phyloP scores from a whole-genome alignment of 1,140 invertebrate species.

The Aphis gossypii region DNA sequence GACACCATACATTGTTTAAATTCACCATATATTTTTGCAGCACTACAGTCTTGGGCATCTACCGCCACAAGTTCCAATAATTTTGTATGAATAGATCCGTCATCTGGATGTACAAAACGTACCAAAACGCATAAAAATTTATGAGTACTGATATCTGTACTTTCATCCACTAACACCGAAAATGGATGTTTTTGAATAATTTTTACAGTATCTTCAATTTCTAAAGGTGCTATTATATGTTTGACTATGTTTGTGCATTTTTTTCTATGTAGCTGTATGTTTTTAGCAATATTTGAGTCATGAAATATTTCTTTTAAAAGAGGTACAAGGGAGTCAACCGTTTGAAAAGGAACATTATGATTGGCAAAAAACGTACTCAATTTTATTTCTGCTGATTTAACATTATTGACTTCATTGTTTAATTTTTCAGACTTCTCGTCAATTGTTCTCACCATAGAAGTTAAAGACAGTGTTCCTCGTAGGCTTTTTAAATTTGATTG shows the following conservation, averaged over 20 bases:
- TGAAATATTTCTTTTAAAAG: background rate
- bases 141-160: background rate
- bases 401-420: too few species aligned
- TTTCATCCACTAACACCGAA: constrained; percentile 19
- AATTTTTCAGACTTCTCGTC: too few species aligned
- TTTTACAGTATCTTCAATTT: background rate
- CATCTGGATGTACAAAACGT: background rate
- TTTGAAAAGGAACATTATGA: constrained; percentile 19
- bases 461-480: too few species aligned
- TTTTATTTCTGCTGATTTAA: constrained; percentile 3
- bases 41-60: background rate
- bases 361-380: background rate
- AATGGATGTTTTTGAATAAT: constrained; percentile 6
- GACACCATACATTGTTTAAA: constrained; percentile 5
- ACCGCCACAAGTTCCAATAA: background rate
- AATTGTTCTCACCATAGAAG: too few species aligned
- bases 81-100: background rate
- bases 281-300: background rate
- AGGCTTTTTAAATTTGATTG: too few species aligned
- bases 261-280: background rate
- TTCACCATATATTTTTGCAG: background rate
- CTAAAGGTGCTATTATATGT: background rate
- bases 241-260: background rate
- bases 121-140: constrained; percentile 17
- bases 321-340: background rate